A percentile compares a stretch with the other conserved stretches of the same genome.
phyloP scores from a whole-genome alignment of 2,888 invertebrate genomes.

The Invenusta paracnida region DNA sequence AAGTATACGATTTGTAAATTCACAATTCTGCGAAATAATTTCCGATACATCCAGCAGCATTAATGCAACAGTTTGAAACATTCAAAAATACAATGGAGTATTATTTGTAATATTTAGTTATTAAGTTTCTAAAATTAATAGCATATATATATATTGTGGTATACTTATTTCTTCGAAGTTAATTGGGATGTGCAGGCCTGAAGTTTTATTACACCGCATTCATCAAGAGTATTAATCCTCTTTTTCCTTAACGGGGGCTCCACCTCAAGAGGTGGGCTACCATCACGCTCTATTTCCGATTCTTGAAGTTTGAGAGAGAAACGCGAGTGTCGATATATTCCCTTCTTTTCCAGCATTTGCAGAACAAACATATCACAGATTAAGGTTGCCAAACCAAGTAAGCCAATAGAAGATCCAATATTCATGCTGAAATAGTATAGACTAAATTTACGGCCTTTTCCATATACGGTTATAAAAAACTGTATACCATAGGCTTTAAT shows the following conservation, averaged over 20 bases:
- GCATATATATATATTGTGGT: neutral
- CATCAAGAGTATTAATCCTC: neutral
- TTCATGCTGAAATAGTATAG: slow-evolving; percentile 62
- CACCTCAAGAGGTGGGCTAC: neutral
- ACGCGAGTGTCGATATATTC: neutral
- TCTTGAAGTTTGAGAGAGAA: neutral
- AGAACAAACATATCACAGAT: slow-evolving; percentile 61
- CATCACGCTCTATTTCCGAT: neutral
- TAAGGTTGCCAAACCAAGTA: slow-evolving; percentile 62
- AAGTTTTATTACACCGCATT: neutral
- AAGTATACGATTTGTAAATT: too few relatives aligned
- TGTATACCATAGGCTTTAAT: slow-evolving; percentile 49
- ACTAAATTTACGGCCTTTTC: slow-evolving; percentile 62
- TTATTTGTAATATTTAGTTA: too few relatives aligned
- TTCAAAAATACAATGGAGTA: too few relatives aligned
- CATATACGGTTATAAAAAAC: slow-evolving; percentile 60
- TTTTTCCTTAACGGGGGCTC: neutral
- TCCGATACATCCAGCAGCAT: too few relatives aligned
- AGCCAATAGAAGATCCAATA: slow-evolving; percentile 63
- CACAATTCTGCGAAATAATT: too few relatives aligned
- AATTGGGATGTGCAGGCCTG: neutral
- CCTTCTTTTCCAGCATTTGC: neutral
- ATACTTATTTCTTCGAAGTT: neutral
- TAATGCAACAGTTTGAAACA: too few relatives aligned
- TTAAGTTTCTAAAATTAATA: too few relatives aligned